Percentiles rank a stretch among this genome's conserved stretches.
Evolutionary conservation across 2,797 vertebrate species (phyloP).

Genomic region (Paratrypauchen microcephalus): DNA sequence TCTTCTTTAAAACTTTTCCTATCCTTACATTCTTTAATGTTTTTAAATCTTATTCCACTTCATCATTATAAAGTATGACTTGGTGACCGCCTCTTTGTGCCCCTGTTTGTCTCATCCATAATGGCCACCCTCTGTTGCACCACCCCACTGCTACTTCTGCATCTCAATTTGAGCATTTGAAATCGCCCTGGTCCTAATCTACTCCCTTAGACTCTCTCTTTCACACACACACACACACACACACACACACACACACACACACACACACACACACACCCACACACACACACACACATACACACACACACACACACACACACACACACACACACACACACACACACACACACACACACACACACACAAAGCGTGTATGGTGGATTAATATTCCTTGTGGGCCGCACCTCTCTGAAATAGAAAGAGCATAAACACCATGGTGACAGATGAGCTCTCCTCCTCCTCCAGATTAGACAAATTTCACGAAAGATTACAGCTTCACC

Average conservation of each 20-base stretch:
- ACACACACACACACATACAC: neutral
- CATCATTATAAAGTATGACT: neutral
- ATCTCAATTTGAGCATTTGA: neutral
- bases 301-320: constrained; percentile 3
- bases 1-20: constrained; percentile 11
- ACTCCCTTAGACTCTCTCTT: constrained; percentile 42
- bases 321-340: neutral
- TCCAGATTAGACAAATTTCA: constrained; percentile 70
- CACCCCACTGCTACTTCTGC: neutral
- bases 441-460: constrained; percentile 66
- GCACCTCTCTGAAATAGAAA: constrained; percentile 64
- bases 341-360: constrained; percentile 6
- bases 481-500: constrained; percentile 60
- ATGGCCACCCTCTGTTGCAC: neutral
- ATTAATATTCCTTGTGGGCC: constrained; percentile 63
- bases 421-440: constrained; percentile 51
- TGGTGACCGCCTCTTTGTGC: constrained; percentile 6
- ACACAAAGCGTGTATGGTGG: constrained; percentile 16
- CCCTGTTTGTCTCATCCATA: constrained; percentile 7
- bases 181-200: neutral
- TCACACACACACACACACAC: constrained; percentile 12
- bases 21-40: neutral
- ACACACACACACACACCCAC: no score
- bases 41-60: constrained; percentile 29
- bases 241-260: no score